phyloP scores from a whole-genome alignment of 2,797 vertebrate genomes.

The Oreochromis mossambicus region DNA sequence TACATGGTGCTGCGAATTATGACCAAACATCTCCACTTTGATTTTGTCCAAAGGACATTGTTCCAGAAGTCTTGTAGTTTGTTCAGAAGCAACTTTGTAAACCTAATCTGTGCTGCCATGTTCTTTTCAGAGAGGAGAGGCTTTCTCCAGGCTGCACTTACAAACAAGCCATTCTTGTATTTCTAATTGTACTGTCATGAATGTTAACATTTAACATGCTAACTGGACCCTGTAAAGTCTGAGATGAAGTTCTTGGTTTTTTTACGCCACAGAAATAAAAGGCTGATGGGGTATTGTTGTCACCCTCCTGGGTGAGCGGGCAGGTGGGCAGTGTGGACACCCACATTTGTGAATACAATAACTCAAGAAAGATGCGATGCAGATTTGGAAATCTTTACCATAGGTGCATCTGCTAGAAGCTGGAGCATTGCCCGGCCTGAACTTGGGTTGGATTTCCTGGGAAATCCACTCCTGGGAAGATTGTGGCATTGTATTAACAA shows the following conservation, averaged over 20 bases:
- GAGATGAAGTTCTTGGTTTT: fast-evolving
- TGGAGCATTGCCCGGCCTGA: not conserved
- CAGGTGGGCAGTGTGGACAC: not conserved
- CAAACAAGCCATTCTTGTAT: not conserved
- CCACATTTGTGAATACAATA: not conserved
- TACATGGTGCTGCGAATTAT: not conserved
- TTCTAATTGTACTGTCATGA: not conserved
- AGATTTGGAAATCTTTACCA: not conserved
- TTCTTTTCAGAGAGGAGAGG: not conserved
- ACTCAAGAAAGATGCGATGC: not conserved
- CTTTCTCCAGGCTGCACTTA: not conserved
- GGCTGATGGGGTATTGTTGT: not conserved
- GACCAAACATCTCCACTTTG: not conserved
- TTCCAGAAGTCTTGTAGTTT: not conserved
- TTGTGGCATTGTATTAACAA: not conserved
- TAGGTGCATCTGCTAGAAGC: fast-evolving
- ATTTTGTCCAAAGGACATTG: not conserved
- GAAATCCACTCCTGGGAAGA: not conserved
- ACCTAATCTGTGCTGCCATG: not conserved
- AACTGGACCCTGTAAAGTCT: not conserved
- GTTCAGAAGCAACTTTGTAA: not conserved
- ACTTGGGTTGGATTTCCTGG: not conserved
- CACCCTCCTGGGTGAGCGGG: not conserved
- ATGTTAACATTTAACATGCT: not conserved
- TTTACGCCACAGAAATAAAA: not conserved